Percentiles rank a stretch among this genome's conserved stretches.
phyloP scores from a whole-genome alignment of 1,140 invertebrate genomes.

The Bombus confusus region DNA sequence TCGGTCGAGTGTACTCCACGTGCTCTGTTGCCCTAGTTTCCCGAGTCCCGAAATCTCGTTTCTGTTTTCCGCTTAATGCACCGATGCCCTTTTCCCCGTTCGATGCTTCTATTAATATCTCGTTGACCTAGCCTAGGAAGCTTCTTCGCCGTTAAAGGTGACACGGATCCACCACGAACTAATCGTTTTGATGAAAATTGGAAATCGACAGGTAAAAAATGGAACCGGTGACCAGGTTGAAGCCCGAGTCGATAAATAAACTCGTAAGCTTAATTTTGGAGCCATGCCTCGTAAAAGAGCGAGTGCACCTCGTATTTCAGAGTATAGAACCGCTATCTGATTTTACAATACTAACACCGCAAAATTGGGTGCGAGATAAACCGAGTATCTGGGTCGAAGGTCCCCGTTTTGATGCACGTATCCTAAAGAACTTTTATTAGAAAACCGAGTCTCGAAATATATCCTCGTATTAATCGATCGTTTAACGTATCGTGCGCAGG shows the following conservation, averaged over 20 bases:
- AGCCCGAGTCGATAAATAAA: background rate
- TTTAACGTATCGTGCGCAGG: fast-evolving
- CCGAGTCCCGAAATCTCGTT: conserved; percentile 62
- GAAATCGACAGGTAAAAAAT: background rate
- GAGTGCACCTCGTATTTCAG: background rate
- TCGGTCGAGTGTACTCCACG: conserved; percentile 54
- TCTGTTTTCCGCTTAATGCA: conserved; percentile 45
- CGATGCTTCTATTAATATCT: conserved; percentile 26
- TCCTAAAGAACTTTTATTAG: background rate
- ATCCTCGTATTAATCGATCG: background rate
- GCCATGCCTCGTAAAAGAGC: background rate
- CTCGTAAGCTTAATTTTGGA: background rate
- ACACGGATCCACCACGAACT: background rate
- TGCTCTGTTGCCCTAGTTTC: conserved; percentile 61
- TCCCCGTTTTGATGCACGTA: background rate
- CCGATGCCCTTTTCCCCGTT: background rate
- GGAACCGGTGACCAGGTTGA: background rate
- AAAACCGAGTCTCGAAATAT: background rate
- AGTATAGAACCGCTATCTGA: background rate
- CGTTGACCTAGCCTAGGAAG: background rate
- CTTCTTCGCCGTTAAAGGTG: background rate
- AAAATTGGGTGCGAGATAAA: background rate
- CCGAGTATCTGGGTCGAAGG: background rate
- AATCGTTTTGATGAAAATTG: background rate
- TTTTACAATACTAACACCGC: background rate